Evolutionary conservation across 2,888 invertebrate species (phyloP).

Genomic region (Diarsia rubi): DNA sequence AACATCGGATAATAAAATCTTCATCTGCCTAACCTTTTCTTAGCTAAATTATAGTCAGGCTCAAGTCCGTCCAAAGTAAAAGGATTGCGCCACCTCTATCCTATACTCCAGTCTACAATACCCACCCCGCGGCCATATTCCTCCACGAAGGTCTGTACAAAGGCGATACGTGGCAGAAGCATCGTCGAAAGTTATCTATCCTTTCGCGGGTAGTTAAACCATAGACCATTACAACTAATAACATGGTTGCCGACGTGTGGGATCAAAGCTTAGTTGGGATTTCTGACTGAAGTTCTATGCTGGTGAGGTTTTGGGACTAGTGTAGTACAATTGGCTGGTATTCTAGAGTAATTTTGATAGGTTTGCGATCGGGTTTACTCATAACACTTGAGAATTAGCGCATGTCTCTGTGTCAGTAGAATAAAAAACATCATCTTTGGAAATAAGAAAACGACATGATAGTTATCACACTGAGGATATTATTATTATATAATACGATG

Average conservation of each 20-base stretch:
- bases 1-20: no score
- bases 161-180: constrained; percentile 80
- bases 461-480: no score
- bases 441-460: neutral
- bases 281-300: constrained; percentile 41
- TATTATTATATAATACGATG: no score
- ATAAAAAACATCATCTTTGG: neutral
- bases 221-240: constrained; percentile 67
- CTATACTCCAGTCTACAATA: constrained; percentile 56
- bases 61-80: no score
- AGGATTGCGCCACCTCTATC: constrained; percentile 16
- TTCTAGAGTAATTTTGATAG: neutral
- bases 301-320: constrained; percentile 10
- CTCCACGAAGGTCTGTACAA: constrained; percentile 77
- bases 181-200: constrained; percentile 70
- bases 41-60: no score
- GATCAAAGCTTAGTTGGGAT: constrained; percentile 61
- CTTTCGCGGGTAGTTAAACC: constrained; percentile 70
- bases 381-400: neutral
- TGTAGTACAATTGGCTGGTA: no score
- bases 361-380: neutral
- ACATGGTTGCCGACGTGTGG: constrained; percentile 43
- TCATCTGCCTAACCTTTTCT: no score
- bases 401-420: neutral
- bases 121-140: constrained; percentile 76